Evolutionary conservation across 2,797 vertebrate genomes (phyloP).

Genomic region (Furcifer pardalis): DNA sequence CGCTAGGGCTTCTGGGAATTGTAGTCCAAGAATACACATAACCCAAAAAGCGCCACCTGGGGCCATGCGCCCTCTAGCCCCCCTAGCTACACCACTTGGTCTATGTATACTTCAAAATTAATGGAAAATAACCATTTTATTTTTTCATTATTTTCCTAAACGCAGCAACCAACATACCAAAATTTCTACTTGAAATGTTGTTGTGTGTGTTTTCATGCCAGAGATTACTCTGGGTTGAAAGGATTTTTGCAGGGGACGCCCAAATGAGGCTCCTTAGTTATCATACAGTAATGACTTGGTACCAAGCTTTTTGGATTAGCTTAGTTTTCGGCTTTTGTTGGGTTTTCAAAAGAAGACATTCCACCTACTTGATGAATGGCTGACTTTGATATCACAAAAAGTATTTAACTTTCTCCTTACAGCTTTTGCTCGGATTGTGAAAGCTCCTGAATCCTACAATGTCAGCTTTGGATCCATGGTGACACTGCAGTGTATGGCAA

Average conservation of each 20-base stretch:
- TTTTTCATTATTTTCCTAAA: background rate
- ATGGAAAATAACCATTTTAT: background rate
- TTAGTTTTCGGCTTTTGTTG: background rate
- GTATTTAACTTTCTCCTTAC: slow-evolving; percentile 59
- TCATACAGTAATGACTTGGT: background rate
- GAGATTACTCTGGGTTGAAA: too few relatives aligned
- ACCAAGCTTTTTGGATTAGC: background rate
- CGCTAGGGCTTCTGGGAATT: too few relatives aligned
- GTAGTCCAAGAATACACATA: too few relatives aligned
- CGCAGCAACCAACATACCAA: background rate
- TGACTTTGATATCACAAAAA: background rate
- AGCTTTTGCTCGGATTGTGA: slow-evolving; percentile 95
- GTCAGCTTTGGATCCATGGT: slow-evolving; percentile 90
- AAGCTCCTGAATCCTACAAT: slow-evolving; percentile 90
- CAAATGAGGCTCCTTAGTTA: too few relatives aligned
- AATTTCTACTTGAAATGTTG: background rate
- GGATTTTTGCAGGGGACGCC: too few relatives aligned
- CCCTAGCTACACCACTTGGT: too few relatives aligned
- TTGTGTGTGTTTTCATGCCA: too few relatives aligned
- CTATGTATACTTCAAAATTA: background rate
- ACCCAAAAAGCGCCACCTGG: too few relatives aligned
- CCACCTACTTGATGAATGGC: fast-evolving
- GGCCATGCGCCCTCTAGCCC: too few relatives aligned
- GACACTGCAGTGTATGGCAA: slow-evolving; percentile 87
- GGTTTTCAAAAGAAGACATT: fast-evolving